Base-by-base conservation (phyloP, 2,888 invertebrate genomes). In the Cataglyphis albicans region DNA sequence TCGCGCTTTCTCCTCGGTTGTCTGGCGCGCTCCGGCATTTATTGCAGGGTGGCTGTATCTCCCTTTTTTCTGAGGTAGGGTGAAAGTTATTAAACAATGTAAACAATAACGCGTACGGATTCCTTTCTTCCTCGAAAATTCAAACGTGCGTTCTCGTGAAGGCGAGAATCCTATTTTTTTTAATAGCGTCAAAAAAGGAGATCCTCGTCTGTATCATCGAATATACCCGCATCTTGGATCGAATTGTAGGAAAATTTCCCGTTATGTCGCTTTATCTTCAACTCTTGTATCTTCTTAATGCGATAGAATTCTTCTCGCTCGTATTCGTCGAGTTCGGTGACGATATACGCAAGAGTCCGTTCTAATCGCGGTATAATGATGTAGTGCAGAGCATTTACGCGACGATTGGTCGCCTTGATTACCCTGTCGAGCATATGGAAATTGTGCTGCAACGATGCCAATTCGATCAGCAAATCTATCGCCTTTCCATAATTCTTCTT, bases 351-450 rank as follows among this genome's bases (percentile, higher is more conserved):
- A 82, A 97, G 91, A 1, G 96, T 96, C 82, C 95, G 94, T 91
- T 96, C 96, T 87, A 96, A 96, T 84, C 95, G 94, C 12, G 96
- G 96, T 92, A 96, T 96, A 90, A 96, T 96, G 48, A 97, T 96
- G 93, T 96, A 96, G 91, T 96, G 96, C 87, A 96, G 96, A 84
- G 96, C 96, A 92, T 96, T 96, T 12, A 97, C 96, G 93, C 96
- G 95, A 83, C 96, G 94, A 92, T 96, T 96, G 12, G 96, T 96
- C 55, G 95, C 94, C 92, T 96, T 96, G 89, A 97, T 96, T 55
- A 96, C 96, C 91, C 96, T 96, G 92, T 97, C 96, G 84, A 97
- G 93, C 15, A 96, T 96, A 32, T 96, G 95, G 92, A 96, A 97
- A 61, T 96, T 96, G 5, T 96, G 96, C 93, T 97, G 96, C 63